Evolutionary conservation across 2,888 invertebrate species (phyloP).

Genomic region (Aricia artaxerxes): DNA sequence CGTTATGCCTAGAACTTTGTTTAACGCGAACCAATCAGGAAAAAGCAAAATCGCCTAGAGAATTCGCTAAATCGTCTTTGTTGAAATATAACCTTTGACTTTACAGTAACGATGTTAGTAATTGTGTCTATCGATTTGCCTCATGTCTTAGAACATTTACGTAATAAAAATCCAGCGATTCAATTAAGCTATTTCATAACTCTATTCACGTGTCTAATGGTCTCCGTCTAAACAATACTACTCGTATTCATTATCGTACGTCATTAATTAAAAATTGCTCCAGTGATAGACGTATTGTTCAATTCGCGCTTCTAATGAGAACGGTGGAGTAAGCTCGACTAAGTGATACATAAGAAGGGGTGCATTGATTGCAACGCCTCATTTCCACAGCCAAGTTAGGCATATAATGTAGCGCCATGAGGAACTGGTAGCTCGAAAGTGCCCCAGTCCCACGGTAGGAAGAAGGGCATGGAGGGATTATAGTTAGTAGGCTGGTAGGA

Average conservation of each 20-base stretch:
- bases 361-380: background rate
- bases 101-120: background rate
- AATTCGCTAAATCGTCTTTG: background rate
- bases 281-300: constrained; percentile 44
- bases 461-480: too few species aligned
- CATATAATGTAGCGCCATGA: too few species aligned
- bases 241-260: constrained; percentile 7
- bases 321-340: constrained; percentile 42
- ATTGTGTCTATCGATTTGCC: background rate
- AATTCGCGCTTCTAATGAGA: constrained; percentile 38
- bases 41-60: background rate
- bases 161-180: constrained; percentile 16
- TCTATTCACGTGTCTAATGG: constrained; percentile 22
- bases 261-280: constrained; percentile 36
- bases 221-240: constrained; percentile 28
- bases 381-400: background rate
- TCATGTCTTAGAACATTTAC: background rate
- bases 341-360: background rate
- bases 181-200: constrained; percentile 25
- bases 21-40: background rate
- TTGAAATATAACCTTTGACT: background rate
- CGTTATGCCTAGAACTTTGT: too few species aligned
- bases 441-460: too few species aligned
- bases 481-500: too few species aligned
- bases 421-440: too few species aligned